Percentiles rank a stretch among this genome's conserved stretches.
These are phyloP conservation scores for Blastomussa wellsi DNA, from an alignment of 92 coral and sea anemone genomes.

Conservation along the genomic window DNA sequence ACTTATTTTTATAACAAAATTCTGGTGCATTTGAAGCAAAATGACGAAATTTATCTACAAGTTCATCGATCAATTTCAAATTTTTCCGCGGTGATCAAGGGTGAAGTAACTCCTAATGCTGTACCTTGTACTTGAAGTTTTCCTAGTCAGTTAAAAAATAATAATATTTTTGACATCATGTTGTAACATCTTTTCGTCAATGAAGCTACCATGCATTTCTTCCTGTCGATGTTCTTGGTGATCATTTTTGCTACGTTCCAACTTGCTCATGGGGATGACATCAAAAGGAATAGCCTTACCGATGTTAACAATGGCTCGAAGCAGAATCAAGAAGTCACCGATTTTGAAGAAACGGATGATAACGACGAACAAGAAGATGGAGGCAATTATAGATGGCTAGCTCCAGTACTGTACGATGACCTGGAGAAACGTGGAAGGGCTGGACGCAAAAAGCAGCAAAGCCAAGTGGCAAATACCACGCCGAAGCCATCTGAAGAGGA, in stretches of 20 bases:
- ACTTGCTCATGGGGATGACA: constrained; percentile 13
- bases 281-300: too few species aligned
- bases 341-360: not conserved
- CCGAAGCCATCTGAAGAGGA: too few species aligned
- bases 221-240: not conserved
- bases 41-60: not conserved
- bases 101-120: not conserved
- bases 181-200: not conserved
- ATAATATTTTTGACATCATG: not conserved
- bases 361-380: constrained; percentile 24
- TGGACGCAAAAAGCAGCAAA: too few species aligned
- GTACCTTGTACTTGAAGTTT: not conserved
- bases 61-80: not conserved
- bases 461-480: too few species aligned
- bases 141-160: not conserved
- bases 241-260: not conserved
- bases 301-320: not conserved
- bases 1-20: not conserved
- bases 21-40: not conserved
- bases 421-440: not conserved
- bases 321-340: not conserved
- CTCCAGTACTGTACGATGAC: constrained; percentile 2
- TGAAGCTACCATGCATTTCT: constrained; percentile 7
- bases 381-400: not conserved
- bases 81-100: not conserved